Evolutionary conservation across 1,140 invertebrate species (phyloP).

Genomic region (Drosophila bocki): DNA sequence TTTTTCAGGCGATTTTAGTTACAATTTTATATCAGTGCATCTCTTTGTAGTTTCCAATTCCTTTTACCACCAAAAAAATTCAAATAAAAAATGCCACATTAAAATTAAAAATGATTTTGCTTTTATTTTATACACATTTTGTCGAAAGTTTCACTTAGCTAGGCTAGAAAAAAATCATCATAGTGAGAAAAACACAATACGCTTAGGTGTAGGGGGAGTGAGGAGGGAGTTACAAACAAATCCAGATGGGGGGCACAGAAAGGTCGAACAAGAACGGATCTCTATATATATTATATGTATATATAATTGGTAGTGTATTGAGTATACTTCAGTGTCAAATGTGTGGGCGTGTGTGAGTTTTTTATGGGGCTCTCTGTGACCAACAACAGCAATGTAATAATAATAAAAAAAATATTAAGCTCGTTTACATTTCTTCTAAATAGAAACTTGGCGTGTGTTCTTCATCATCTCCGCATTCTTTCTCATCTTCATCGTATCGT

Average conservation of each 20-base stretch:
- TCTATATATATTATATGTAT: constrained; percentile 14
- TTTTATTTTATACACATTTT: constrained; percentile 71
- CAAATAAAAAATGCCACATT: constrained; percentile 6
- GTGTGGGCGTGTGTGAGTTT: constrained; percentile 3
- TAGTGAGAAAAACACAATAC: constrained; percentile 69
- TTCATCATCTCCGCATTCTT: constrained; percentile 18
- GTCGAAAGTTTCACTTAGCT: constrained; percentile 63
- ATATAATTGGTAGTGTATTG: constrained; percentile 23
- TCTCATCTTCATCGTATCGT: constrained; percentile 33
- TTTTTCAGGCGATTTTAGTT: too few species aligned
- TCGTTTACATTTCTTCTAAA: constrained; percentile 31
- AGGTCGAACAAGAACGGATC: constrained; percentile 27
- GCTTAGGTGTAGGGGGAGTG: constrained; percentile 49
- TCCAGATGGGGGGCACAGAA: constrained; percentile 23
- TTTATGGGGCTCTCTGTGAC: constrained; percentile 13
- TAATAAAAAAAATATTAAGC: constrained; percentile 31
- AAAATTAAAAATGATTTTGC: constrained; percentile 39
- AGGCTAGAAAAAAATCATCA: constrained; percentile 61
- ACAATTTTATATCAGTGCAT: too few species aligned
- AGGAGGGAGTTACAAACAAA: constrained; percentile 34
- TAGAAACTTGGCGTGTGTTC: constrained; percentile 40
- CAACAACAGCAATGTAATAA: constrained; percentile 30
- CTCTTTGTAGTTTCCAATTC: not conserved
- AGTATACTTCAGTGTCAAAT: constrained; percentile 23
- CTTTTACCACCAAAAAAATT: not conserved